These are phyloP conservation scores for Drosophila anceps DNA, from an alignment of 2,888 invertebrate species.

Conservation along the genomic window DNA sequence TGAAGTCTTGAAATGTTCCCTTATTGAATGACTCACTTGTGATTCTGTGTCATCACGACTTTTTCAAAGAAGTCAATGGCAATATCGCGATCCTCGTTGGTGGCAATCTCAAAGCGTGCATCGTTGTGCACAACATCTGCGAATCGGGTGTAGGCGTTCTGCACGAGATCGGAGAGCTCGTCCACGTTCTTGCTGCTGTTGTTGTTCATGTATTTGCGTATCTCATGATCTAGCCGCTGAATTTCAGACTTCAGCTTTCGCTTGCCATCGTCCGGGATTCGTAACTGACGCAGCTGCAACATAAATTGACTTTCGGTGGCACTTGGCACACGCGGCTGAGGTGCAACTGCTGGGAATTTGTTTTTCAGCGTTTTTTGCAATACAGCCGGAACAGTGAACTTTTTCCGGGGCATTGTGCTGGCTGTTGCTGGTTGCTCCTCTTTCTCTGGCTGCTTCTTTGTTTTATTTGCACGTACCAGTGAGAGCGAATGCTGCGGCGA, in stretches of 20 bases:
- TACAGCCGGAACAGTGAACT: slow-evolving; percentile 82
- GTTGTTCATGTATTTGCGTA: slow-evolving; percentile 81
- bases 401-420: slow-evolving; percentile 69
- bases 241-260: slow-evolving; percentile 84
- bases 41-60: slow-evolving; percentile 95
- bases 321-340: slow-evolving; percentile 74
- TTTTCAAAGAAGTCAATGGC: slow-evolving; percentile 97
- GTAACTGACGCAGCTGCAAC: slow-evolving; percentile 81
- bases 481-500: slow-evolving; percentile 72
- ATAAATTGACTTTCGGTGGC: slow-evolving; percentile 82
- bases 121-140: slow-evolving; percentile 83
- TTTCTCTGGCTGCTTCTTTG: slow-evolving; percentile 43
- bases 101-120: slow-evolving; percentile 81
- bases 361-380: slow-evolving; percentile 81
- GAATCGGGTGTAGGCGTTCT: slow-evolving; percentile 91
- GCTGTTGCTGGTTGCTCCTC: slow-evolving; percentile 13
- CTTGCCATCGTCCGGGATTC: slow-evolving; percentile 84
- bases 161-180: slow-evolving; percentile 95
- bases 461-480: slow-evolving; percentile 35
- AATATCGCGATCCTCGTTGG: slow-evolving; percentile 90
- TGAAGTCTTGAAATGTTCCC: background rate
- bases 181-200: slow-evolving; percentile 87
- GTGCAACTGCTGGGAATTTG: slow-evolving; percentile 37
- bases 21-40: slow-evolving; percentile 87
- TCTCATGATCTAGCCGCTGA: slow-evolving; percentile 82